Conservation (phyloP, 1,140 invertebrate genomes). For the Cryptotermes secundus region DNA sequence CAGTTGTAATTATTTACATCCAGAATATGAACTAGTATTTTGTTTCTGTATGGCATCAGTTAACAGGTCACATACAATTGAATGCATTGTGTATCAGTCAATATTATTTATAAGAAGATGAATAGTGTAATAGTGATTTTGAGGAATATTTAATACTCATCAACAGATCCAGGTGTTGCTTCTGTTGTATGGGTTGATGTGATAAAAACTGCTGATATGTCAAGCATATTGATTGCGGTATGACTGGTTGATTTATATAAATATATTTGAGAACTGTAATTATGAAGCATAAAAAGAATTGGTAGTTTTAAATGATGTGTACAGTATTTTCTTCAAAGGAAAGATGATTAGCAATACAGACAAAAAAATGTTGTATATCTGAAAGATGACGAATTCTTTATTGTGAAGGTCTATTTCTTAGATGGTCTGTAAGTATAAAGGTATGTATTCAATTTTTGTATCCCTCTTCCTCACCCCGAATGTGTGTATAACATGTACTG, state of each 20-base stretch:
- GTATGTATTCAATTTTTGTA: neutral
- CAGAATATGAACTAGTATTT: neutral
- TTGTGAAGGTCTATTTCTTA: neutral
- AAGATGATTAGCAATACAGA: neutral
- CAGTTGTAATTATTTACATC: neutral
- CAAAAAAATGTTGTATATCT: neutral
- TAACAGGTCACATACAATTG: neutral
- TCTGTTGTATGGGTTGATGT: constrained; percentile 4
- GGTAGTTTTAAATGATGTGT: neutral
- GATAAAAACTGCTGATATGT: neutral
- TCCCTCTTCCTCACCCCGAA: neutral
- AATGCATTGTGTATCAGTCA: neutral
- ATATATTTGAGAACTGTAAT: neutral
- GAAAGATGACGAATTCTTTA: neutral
- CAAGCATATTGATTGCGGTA: neutral
- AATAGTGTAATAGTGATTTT: neutral
- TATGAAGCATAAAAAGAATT: neutral
- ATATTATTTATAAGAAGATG: neutral
- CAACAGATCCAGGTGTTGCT: neutral
- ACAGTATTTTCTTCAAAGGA: constrained; percentile 11
- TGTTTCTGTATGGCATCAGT: neutral
- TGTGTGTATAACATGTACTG: neutral
- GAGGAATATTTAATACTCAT: constrained; percentile 10
- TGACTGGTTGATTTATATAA: neutral
- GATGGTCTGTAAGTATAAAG: neutral